These are phyloP conservation scores for Arge pagana DNA, from an alignment of 2,888 invertebrate species.

Conservation along the genomic window DNA sequence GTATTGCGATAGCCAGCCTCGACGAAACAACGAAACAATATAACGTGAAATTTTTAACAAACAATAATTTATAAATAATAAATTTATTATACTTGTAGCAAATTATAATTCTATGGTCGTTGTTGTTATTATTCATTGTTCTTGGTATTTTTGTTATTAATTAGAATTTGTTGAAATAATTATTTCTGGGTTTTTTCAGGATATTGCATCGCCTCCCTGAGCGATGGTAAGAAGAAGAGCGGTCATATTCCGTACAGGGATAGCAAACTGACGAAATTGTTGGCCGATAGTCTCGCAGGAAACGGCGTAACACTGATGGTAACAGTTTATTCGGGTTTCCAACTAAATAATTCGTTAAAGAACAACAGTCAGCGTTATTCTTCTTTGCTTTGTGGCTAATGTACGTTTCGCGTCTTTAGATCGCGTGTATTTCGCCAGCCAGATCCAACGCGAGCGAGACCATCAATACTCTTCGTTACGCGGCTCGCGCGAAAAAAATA, in stretches of 20 bases:
- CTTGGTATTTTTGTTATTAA: neutral
- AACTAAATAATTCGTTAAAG: neutral
- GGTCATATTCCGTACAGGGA: conserved; percentile 95
- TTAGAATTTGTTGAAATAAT: too few relatives aligned
- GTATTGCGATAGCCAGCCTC: too few relatives aligned
- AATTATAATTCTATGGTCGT: too few relatives aligned
- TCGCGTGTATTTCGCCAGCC: conserved; percentile 92
- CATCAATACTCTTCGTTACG: conserved; percentile 89
- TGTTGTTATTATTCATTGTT: neutral
- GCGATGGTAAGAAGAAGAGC: conserved; percentile 75
- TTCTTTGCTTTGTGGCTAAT: neutral
- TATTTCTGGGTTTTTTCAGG: too few relatives aligned
- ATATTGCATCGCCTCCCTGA: conserved; percentile 91
- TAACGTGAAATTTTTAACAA: too few relatives aligned
- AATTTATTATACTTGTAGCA: too few relatives aligned
- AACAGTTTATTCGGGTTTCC: too few relatives aligned
- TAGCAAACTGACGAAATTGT: conserved; percentile 89
- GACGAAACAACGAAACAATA: too few relatives aligned
- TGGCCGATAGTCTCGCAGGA: conserved; percentile 92
- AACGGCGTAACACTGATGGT: conserved; percentile 95
- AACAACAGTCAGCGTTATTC: neutral
- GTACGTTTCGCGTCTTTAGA: conserved; percentile 69
- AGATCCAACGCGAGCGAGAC: conserved; percentile 85
- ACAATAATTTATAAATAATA: too few relatives aligned
- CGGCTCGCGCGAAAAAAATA: conserved; percentile 89